A percentile compares a stretch with the other conserved stretches of the same genome.
Conservation (phyloP, 1,140 invertebrate genomes). For the Pantala flavescens region DNA sequence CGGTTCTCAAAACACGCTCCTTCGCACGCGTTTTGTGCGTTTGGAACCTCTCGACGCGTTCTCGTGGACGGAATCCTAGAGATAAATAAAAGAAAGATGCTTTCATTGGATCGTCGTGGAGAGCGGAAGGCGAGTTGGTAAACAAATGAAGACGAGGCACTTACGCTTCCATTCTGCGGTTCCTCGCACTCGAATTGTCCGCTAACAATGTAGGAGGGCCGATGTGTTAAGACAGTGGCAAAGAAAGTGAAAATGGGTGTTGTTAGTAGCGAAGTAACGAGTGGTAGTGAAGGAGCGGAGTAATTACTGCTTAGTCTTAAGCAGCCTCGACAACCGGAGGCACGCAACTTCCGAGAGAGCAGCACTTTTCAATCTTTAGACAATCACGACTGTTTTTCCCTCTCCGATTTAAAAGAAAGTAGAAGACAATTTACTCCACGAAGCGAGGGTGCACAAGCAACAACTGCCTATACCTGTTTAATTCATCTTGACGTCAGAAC, state of each 20-base stretch:
- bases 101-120: not conserved
- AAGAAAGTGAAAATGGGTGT: not conserved
- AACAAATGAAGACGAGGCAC: slow-evolving; percentile 8
- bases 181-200: not conserved
- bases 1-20: too few species aligned
- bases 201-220: not conserved
- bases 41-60: too few species aligned
- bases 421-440: too few species aligned
- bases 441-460: not conserved
- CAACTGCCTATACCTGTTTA: not conserved
- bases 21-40: too few species aligned
- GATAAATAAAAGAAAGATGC: too few species aligned
- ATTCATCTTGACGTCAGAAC: too few species aligned
- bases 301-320: not conserved
- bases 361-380: not conserved
- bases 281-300: not conserved
- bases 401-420: too few species aligned
- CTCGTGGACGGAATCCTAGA: too few species aligned
- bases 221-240: not conserved
- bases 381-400: not conserved
- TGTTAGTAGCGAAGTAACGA: not conserved
- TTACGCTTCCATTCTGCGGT: not conserved
- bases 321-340: not conserved
- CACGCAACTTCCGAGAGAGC: not conserved
- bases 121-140: not conserved